Conservation (phyloP, 2,888 invertebrate species). For the Polymixis lichenea region DNA sequence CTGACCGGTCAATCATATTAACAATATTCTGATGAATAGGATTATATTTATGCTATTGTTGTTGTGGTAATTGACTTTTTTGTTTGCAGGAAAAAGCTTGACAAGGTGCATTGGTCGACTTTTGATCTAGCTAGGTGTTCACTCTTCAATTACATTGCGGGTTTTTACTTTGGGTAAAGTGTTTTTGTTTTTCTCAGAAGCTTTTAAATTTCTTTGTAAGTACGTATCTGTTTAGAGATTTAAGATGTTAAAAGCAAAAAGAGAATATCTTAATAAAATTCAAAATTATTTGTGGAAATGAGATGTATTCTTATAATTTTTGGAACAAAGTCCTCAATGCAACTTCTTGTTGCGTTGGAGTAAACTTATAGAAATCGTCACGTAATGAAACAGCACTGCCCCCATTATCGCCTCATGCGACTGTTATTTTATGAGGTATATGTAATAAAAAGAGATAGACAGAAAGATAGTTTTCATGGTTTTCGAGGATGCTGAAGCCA, state of each 20-base stretch:
- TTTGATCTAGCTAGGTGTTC: not conserved
- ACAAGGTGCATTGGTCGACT: not conserved
- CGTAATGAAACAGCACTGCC: too few species aligned
- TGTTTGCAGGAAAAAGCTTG: not conserved
- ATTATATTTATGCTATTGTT: not conserved
- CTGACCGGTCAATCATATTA: conserved; percentile 6
- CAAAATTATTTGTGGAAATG: not conserved
- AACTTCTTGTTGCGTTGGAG: too few species aligned
- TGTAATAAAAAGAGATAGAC: too few species aligned
- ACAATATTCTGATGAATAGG: not conserved
- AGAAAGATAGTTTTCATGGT: too few species aligned
- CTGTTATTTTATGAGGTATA: too few species aligned
- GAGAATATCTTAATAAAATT: too few species aligned
- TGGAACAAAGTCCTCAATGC: too few species aligned
- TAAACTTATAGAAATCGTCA: too few species aligned
- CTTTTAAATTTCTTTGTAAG: not conserved
- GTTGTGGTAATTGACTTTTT: conserved; percentile 13
- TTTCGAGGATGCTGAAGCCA: too few species aligned
- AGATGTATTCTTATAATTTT: not conserved
- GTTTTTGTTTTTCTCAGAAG: too few species aligned
- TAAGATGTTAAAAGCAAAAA: not conserved
- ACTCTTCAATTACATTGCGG: not conserved
- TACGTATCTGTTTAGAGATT: not conserved
- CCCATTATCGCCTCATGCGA: too few species aligned
- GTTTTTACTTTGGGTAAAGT: not conserved